Evolutionary conservation across 1,140 invertebrate species (phyloP), one percentile per base, ranked within the genome.

Genomic region (Pseudobourletiella spinata): DNA sequence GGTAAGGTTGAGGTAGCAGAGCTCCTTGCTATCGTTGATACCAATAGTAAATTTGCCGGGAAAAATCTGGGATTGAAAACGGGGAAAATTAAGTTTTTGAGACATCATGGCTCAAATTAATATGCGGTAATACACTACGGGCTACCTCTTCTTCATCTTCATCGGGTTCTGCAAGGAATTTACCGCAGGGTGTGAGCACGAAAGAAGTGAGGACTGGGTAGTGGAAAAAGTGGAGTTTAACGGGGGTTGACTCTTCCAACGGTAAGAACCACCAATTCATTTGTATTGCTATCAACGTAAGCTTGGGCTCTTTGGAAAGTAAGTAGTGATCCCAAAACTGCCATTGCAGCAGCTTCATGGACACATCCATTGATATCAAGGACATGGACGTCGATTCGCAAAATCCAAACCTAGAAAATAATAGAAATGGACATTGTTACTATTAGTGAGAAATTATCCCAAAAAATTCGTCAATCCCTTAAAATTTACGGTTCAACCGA

Each of bases 131-230:
- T n/a, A n/a, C n/a, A n/a, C n/a, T n/a, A n/a, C n/a, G n/a, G n/a
- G n/a, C n/a, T 61, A 69, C 67, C 50, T 70, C 68, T 61, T 69
- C 68, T 44, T 70, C 68, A 30, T 67, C 63, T 4, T 64, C 50
- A 29, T 66, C 57, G 1, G 65, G 65, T 22, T 67, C 65, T 4
- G 61, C 68, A 25, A 67, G n/a, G 8, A 67, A 22, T 56, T 35
- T 54, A 6, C 26, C 56, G 16, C 29, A 29, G 3, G 42, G 39
- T 6, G 57, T 56, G 1, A 67, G 25, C 0, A 56, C 50, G 28
- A 70, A 70, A 1, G 68, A 67, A 30, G 68, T 70, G 1, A 70
- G n/a, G 3, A 57, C 25, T 0, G 68, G 68, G 43, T 59, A 43
- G 57, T 70, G 65, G 50, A 63, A 58, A 14, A 70, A 32, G 25